Evolutionary conservation across 1,140 invertebrate genomes (phyloP), one percentile per base, ranked within the genome.

Genomic region (Drosophila kepulauana): DNA sequence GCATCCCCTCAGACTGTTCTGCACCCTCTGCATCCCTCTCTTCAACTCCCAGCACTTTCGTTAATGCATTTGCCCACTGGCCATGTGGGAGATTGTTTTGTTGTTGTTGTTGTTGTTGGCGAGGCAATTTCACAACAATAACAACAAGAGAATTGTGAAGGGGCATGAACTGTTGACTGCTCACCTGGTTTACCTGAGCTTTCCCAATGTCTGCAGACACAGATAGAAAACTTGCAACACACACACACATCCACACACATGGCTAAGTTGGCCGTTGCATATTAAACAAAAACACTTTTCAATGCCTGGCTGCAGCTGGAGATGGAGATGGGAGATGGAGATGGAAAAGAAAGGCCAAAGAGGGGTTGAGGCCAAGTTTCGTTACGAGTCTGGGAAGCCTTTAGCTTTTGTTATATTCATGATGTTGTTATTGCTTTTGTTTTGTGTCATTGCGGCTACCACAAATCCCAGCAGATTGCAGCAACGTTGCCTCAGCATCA

Each of bases 41-140:
- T 11, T 10, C 13, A 2, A 46, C n/a, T 11, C 20, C 63, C 62
- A 59, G 81, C 81, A 89, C 85, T 89, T 89, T 89, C 75, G 81
- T 84, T 89, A 89, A 89, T 89, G 85, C 85, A 89, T 89, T 89
- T 89, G 85, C 81, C 84, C 84, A 89, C 68, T 89, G 85, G 85
- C 85, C 85, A 89, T 89, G 85, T 89, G 85, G 85, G 85, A 89
- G 35, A 38, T 38, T 7, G 35, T 38, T 84, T 82, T 70, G 57
- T 11, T 41, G 58, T 61, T 71, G 78, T 45, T 70, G 48, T 46
- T 73, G 54, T 61, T 68, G 71, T 10, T 57, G 51, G 49, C 45
- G 35, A 77, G 72, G 82, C 82, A 86, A 82, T 82, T 85, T 78
- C 70, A 78, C 64, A 85, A 85, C 82, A 86, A 86, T 78, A 85